A percentile compares a stretch with the other conserved stretches of the same genome.
phyloP scores from a whole-genome alignment of 2,113 vertebrate species.

The Percina caprodes region DNA sequence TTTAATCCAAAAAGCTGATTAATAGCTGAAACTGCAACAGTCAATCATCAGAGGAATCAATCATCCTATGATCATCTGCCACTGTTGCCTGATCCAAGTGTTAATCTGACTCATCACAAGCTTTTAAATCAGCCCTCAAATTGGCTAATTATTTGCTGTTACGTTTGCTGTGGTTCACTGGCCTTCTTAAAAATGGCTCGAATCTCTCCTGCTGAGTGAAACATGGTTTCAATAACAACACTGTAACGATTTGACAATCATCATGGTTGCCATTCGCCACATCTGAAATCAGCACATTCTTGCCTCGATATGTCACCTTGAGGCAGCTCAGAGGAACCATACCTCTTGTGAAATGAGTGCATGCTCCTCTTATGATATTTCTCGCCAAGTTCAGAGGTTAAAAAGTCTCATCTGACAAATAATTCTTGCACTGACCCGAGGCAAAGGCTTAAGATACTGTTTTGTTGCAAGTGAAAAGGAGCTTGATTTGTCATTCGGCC shows the following conservation, averaged over 20 bases:
- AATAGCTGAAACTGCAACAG: slow-evolving; percentile 28
- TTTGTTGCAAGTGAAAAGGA: slow-evolving; percentile 46
- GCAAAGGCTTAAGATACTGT: slow-evolving; percentile 44
- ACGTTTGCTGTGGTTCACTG: slow-evolving; percentile 66
- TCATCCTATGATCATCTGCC: slow-evolving; percentile 33
- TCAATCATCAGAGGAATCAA: slow-evolving; percentile 23
- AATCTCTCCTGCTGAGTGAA: slow-evolving; percentile 68
- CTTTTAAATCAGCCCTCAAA: slow-evolving; percentile 63
- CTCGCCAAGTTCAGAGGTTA: slow-evolving; percentile 64
- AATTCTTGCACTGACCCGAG: slow-evolving; percentile 51
- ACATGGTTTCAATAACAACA: slow-evolving; percentile 81
- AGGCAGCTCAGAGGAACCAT: slow-evolving; percentile 59
- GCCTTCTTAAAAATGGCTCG: slow-evolving; percentile 48
- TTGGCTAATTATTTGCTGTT: slow-evolving; percentile 67
- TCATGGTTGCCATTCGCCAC: slow-evolving; percentile 74
- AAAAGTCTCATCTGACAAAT: slow-evolving; percentile 66
- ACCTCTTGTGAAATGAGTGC: slow-evolving; percentile 63
- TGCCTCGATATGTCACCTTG: slow-evolving; percentile 65
- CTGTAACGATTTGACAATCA: slow-evolving; percentile 75
- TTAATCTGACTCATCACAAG: slow-evolving; percentile 61
- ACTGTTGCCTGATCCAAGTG: slow-evolving; percentile 48
- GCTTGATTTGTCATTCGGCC: slow-evolving; percentile 63
- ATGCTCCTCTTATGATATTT: slow-evolving; percentile 38
- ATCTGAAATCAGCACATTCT: slow-evolving; percentile 80
- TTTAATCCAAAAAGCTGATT: slow-evolving; percentile 35